phyloP scores from a whole-genome alignment of 2,113 vertebrate species.

The Channa argus region DNA sequence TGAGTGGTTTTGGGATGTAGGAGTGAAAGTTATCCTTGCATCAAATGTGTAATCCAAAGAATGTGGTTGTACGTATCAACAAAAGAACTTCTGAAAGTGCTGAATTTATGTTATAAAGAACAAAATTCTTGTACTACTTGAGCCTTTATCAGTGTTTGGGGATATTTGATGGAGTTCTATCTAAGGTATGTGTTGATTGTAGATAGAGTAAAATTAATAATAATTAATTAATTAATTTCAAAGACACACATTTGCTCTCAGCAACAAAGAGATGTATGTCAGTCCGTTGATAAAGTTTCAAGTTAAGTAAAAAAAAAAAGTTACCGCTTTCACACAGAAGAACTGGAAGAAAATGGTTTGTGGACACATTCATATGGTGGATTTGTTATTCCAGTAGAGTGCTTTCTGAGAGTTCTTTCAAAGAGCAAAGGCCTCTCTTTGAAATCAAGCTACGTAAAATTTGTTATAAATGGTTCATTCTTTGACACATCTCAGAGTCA shows the following conservation, averaged over 20 bases:
- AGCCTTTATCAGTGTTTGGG: constrained; percentile 10
- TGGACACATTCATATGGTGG: no score
- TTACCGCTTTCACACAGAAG: no score
- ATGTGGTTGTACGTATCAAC: constrained; percentile 2
- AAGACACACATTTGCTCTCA: no score
- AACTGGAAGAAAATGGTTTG: no score
- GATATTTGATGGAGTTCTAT: constrained; percentile 15
- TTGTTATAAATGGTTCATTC: neutral
- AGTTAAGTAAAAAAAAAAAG: no score
- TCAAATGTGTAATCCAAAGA: constrained; percentile 16
- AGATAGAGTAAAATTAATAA: neutral
- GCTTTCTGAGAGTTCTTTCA: neutral
- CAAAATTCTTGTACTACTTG: constrained; percentile 1
- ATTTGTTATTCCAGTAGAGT: neutral
- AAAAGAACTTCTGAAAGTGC: constrained; percentile 15
- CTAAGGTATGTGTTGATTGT: neutral
- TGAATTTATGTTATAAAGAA: constrained; percentile 41
- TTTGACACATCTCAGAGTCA: neutral
- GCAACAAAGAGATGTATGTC: no score
- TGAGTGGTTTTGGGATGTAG: constrained; percentile 31
- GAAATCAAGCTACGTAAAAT: neutral
- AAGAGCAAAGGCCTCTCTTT: neutral
- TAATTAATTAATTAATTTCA: no score
- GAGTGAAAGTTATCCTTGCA: constrained; percentile 11
- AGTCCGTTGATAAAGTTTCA: no score